These are phyloP conservation scores for Pavo muticus DNA, from an alignment of 2,113 vertebrate genomes.

Conservation along the genomic window DNA sequence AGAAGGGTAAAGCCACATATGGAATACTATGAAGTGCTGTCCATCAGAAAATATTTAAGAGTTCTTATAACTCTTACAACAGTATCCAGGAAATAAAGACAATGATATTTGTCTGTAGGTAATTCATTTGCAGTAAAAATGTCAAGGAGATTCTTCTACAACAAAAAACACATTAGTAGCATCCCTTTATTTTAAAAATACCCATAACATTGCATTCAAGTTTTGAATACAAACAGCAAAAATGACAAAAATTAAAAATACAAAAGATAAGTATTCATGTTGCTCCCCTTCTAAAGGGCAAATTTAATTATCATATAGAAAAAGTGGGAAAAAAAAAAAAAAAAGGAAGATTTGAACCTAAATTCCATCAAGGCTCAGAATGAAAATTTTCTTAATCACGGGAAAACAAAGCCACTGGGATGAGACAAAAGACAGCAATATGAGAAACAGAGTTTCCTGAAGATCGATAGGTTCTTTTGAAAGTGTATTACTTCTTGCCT, in stretches of 20 bases:
- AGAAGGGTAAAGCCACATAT: not conserved
- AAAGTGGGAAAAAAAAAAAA: not conserved
- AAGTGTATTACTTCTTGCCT: not conserved
- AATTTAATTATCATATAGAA: not conserved
- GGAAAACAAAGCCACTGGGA: not conserved
- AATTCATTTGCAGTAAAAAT: conserved; percentile 22
- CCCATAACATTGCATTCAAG: not conserved
- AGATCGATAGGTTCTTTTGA: not conserved
- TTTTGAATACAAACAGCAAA: not conserved
- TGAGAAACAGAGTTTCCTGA: not conserved
- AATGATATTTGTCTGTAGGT: not conserved
- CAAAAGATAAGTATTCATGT: not conserved
- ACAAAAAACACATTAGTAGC: not conserved
- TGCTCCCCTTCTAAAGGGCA: not conserved
- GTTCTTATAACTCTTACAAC: not conserved
- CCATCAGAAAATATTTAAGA: not conserved
- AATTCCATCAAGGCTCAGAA: not conserved
- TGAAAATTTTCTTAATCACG: not conserved
- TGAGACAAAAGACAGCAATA: not conserved
- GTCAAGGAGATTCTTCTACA: not conserved
- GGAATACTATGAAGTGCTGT: not conserved
- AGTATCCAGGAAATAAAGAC: conserved; percentile 15
- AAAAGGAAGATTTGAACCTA: not conserved
- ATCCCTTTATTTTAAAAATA: not conserved
- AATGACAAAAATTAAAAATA: not conserved